Conservation (phyloP, 2,888 invertebrate species). For the Zygogramma bicolorata region DNA sequence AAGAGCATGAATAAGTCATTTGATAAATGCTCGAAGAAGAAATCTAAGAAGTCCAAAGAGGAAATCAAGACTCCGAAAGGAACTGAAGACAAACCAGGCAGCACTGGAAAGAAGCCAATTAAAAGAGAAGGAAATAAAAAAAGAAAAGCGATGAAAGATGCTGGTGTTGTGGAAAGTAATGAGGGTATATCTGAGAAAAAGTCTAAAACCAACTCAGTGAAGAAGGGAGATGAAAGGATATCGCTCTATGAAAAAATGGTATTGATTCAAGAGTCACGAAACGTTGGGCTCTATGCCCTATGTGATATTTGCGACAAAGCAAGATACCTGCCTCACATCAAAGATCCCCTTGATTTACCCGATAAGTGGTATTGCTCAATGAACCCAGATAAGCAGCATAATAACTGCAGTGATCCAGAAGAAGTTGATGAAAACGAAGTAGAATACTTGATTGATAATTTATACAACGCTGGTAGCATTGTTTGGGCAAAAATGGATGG, state of each 20-base stretch:
- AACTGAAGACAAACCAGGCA: background rate
- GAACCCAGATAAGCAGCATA: constrained; percentile 70
- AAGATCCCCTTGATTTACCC: constrained; percentile 72
- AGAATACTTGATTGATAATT: constrained; percentile 71
- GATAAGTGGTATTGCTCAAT: constrained; percentile 74
- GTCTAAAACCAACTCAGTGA: background rate
- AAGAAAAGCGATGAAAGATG: background rate
- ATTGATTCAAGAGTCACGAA: constrained; percentile 67
- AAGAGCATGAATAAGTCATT: background rate
- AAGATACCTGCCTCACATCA: constrained; percentile 70
- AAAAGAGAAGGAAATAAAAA: background rate
- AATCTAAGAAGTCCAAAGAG: too few relatives aligned
- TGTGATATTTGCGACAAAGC: constrained; percentile 73
- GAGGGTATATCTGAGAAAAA: constrained; percentile 8
- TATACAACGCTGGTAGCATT: constrained; percentile 75
- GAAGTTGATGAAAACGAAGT: constrained; percentile 65
- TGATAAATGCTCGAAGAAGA: background rate
- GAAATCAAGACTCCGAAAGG: background rate
- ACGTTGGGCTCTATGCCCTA: constrained; percentile 71
- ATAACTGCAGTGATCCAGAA: constrained; percentile 70
- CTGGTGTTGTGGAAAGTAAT: background rate
- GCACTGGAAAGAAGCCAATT: background rate
- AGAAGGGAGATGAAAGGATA: constrained; percentile 15
- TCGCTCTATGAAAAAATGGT: constrained; percentile 30
- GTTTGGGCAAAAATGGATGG: constrained; percentile 75